Evolutionary conservation across 2,113 vertebrate species (phyloP), one percentile per base, ranked within the genome.

Genomic region (Apteryx mantelli): DNA sequence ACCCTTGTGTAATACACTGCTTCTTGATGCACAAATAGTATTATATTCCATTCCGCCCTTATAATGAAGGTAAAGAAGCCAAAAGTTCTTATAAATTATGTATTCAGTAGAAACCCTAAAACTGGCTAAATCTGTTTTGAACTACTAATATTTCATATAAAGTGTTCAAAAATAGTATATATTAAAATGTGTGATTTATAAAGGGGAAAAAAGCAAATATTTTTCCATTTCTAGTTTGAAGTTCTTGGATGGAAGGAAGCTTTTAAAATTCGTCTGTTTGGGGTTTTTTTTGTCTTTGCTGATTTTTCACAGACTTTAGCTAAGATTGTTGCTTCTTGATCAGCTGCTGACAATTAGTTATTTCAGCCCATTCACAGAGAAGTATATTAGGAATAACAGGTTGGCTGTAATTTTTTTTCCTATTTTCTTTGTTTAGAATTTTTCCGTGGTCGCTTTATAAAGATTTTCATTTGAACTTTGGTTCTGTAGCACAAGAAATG

Each of bases 161-260:
- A 36, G 26, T 91, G 58, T 93, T 97, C 95, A 50, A 92, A 97
- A 98, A 92, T 89, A 94, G 78, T 82, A 63, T 36, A 66, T 82
- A 74, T 96, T 88, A 86, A 94, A 86, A 50, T 74, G 16, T 95
- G 82, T 91, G 91, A 96, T 97, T 98, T 96, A 91, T 71, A 81
- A 81, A 77, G 30, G 89, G 84, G 70, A 97, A 95, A 55, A 92
- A 95, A 92, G 68, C 55, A 95, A 93, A 66, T 95, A 92, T 92
- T 97, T 97, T 96, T 93, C 74, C 88, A 70, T 96, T 96, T 97
- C 78, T 89, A 81, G 61, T 74, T 92, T 91, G 91, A 97, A 95
- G 76, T 86, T 94, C 91, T 90, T 97, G 86, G 73, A 83, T 94
- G 53, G 66, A 88, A 93, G 92, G 50, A 86, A 92, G 89, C n/a